These are phyloP conservation scores for Miichthys miiuy DNA, from an alignment of 2,797 vertebrate genomes.

Conservation along the genomic window DNA sequence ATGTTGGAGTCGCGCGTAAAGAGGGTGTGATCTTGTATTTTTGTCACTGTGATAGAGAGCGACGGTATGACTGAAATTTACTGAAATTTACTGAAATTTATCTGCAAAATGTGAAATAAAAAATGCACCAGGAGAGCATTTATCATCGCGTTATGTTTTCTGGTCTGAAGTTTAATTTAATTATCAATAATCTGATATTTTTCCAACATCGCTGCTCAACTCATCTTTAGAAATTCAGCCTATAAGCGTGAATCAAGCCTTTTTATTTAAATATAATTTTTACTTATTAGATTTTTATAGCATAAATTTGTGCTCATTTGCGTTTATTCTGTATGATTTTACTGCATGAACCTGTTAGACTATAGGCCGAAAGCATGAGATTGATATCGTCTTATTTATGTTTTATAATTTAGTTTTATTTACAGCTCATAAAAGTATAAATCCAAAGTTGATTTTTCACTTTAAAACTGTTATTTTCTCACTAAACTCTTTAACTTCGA, in stretches of 20 bases:
- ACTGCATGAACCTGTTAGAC: too few relatives aligned
- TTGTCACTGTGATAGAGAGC: background rate
- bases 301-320: background rate
- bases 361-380: background rate
- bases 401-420: background rate
- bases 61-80: background rate
- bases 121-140: background rate
- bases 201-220: background rate
- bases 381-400: background rate
- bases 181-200: background rate
- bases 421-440: background rate
- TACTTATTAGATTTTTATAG: background rate
- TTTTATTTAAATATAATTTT: background rate
- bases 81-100: background rate
- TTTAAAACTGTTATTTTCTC: background rate
- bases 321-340: background rate
- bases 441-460: background rate
- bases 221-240: background rate
- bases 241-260: fast-evolving
- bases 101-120: background rate
- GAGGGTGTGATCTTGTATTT: background rate
- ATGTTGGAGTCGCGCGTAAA: conserved; percentile 22
- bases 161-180: fast-evolving
- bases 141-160: background rate
- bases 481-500: background rate